Base-by-base conservation (phyloP, 2,888 invertebrate species). In the Polyommatus icarus region DNA sequence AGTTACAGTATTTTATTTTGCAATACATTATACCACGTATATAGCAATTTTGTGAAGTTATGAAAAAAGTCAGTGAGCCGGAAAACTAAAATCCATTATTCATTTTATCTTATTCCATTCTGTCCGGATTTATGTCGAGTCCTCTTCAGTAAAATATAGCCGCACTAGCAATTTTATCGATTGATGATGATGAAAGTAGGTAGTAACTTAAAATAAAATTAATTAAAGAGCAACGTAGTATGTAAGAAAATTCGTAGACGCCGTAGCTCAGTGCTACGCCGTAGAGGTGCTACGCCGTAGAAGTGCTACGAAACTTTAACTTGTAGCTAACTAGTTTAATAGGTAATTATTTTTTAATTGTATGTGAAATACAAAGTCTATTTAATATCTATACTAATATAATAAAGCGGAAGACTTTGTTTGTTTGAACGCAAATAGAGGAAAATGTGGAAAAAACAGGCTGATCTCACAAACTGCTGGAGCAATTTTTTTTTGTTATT, bases 31-130 rank as follows among this genome's bases (percentile, higher is more conserved):
- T 15, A 67, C 15, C 1, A 29, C 18, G 67, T 67, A 32, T 67
- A 15, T 67, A 67, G 18, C 20, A 36, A 72, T 72, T 72, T 72
- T 40, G 15, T 18, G 54, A 7, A 50, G 50, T 46, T 75, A 15
- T 50, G 75, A 75, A 50, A 36, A 24, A 29, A 54, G 20, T 54
- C 75, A 75, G 46, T 18, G 75, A 50, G 20, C 18, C 54, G 50
- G 75, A 75, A 50, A 75, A 75, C 75, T 54, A 50, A 75, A 75
- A 75, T 75, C 46, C 75, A 75, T 75, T 75, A 75, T 75, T 75
- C 75, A 75, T 75, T 75, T 50, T 46, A 75, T 67, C 67, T 32
- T 18, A 67, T 67, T 67, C 67, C 67, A 12, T 67, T 67, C 29
- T 18, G 67, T 67, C 67, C 67, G 67, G 67, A 32, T 67, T 67